phyloP scores from a whole-genome alignment of 2,113 vertebrate genomes.

The Patagioenas fasciata region DNA sequence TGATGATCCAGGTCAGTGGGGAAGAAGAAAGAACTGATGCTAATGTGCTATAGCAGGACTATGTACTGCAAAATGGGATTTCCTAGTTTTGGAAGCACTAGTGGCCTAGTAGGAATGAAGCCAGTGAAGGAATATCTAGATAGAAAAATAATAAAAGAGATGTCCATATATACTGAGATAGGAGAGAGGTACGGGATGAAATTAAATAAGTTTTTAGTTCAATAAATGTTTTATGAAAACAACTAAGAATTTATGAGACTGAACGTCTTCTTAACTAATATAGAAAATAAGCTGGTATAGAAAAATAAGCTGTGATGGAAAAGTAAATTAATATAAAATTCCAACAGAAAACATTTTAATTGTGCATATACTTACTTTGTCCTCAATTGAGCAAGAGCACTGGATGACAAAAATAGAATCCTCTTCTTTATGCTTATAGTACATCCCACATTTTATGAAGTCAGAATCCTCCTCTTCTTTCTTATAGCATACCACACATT shows the following conservation, averaged over 20 bases:
- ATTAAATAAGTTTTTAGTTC: not conserved
- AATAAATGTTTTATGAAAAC: not conserved
- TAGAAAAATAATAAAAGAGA: not conserved
- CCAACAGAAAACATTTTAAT: not conserved
- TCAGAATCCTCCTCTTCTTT: not conserved
- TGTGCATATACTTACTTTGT: not conserved
- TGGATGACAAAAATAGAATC: not conserved
- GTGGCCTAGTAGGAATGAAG: not conserved
- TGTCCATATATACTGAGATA: not conserved
- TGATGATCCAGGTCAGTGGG: not conserved
- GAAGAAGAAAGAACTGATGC: not conserved
- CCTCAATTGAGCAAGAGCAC: not conserved
- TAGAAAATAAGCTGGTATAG: not conserved
- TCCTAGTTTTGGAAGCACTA: not conserved
- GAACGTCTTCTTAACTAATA: not conserved
- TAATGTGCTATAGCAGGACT: not conserved
- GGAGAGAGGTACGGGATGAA: not conserved
- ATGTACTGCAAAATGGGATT: not conserved
- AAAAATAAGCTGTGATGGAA: not conserved
- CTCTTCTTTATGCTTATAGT: not conserved
- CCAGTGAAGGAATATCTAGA: not conserved
- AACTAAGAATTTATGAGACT: not conserved
- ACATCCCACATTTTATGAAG: not conserved
- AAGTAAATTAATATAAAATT: not conserved
- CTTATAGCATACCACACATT: not conserved